These are phyloP conservation scores for Pteropus alecto DNA, from an alignment of 2,113 vertebrate genomes.

Conservation along the genomic window DNA sequence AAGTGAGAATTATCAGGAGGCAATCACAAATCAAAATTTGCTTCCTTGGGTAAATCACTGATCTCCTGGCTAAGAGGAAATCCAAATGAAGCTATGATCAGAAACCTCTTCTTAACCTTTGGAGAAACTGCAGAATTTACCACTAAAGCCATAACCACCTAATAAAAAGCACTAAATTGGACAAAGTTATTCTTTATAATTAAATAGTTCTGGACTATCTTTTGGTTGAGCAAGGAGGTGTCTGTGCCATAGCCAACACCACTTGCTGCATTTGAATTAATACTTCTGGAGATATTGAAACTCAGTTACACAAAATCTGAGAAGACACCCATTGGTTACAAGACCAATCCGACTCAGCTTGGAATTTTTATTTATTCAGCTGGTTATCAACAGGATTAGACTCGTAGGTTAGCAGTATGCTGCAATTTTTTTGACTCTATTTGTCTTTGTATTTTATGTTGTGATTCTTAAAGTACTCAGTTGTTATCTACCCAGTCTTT, in stretches of 20 bases:
- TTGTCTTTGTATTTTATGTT: background rate
- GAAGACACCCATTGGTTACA: background rate
- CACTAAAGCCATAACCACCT: background rate
- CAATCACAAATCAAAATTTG: background rate
- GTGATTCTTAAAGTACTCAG: background rate
- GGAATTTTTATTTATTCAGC: background rate
- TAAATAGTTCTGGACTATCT: background rate
- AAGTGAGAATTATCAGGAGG: background rate
- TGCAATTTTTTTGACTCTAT: background rate
- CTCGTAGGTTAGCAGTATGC: background rate
- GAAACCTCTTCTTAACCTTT: background rate
- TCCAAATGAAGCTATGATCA: background rate
- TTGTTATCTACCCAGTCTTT: background rate
- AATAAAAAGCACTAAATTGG: no score
- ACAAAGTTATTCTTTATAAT: no score
- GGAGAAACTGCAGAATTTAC: background rate
- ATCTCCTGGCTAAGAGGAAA: background rate
- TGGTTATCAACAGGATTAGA: background rate
- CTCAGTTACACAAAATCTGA: background rate
- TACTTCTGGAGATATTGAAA: background rate
- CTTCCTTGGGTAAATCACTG: background rate
- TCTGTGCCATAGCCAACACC: background rate
- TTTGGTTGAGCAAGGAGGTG: background rate
- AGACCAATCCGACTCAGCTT: background rate
- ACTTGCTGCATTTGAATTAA: background rate